These are phyloP conservation scores for Cassiopea xamachana DNA, from an alignment of 30 jellyfish, hydroid and myxozoan species.

Conservation along the genomic window DNA sequence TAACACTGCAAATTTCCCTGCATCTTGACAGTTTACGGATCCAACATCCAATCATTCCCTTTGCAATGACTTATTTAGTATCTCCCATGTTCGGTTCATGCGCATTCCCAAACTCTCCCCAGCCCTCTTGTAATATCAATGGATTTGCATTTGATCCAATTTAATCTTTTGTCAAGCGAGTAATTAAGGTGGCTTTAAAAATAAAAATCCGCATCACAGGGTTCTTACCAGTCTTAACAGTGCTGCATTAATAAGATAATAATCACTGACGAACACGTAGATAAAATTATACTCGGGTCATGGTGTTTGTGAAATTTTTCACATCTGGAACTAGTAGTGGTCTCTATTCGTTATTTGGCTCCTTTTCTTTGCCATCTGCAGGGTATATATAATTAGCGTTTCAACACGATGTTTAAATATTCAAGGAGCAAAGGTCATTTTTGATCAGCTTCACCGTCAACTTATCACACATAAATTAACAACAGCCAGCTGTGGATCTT, in stretches of 20 bases:
- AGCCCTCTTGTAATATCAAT: slow-evolving; percentile 4
- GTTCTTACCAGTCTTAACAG: slow-evolving; percentile 37
- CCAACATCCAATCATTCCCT: neutral
- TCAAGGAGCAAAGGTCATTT: neutral
- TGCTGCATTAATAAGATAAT: slow-evolving; percentile 16
- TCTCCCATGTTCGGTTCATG: neutral
- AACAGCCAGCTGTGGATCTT: neutral
- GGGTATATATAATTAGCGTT: neutral
- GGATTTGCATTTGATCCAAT: slow-evolving; percentile 1
- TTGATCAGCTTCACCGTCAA: neutral
- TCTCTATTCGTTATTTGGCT: neutral
- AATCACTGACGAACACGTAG: slow-evolving; percentile 10
- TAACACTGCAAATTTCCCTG: too few relatives aligned
- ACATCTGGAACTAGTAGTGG: slow-evolving; percentile 55
- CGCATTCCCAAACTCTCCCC: neutral
- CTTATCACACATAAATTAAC: neutral
- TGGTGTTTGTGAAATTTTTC: slow-evolving; percentile 3
- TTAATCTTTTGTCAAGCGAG: slow-evolving; percentile 9
- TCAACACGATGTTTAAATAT: neutral
- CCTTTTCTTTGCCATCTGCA: neutral
- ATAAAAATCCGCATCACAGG: slow-evolving; percentile 45
- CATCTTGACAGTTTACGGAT: neutral
- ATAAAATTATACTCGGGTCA: slow-evolving; percentile 30
- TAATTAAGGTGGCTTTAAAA: slow-evolving; percentile 11
- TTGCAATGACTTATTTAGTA: neutral